phyloP scores from a whole-genome alignment of 2,888 invertebrate genomes.

The Dyspetes luteomarginatus region DNA sequence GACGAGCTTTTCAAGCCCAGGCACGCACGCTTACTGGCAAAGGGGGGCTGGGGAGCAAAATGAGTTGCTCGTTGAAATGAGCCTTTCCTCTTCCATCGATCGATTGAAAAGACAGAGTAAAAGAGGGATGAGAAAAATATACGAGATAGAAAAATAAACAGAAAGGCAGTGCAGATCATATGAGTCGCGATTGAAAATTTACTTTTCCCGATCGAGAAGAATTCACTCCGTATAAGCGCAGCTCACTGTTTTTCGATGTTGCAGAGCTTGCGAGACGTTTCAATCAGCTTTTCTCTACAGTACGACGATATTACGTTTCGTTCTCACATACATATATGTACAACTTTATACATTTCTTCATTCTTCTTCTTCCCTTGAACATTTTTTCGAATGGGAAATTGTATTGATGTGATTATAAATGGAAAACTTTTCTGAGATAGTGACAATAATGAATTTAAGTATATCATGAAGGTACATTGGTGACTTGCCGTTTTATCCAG shows the following conservation, averaged over 20 bases:
- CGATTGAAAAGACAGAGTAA: constrained; percentile 1
- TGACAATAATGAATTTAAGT: background rate
- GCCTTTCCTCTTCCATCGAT: constrained; percentile 42
- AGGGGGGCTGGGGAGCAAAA: constrained; percentile 38
- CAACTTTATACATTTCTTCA: background rate
- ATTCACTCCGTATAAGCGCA: background rate
- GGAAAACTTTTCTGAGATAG: background rate
- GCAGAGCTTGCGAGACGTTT: background rate
- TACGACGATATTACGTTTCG: background rate
- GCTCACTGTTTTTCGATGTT: background rate
- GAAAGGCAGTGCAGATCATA: background rate
- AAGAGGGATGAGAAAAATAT: background rate
- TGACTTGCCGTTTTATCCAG: background rate
- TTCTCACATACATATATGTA: too few relatives aligned
- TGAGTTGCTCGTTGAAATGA: constrained; percentile 54
- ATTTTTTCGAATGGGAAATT: background rate
- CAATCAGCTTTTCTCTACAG: background rate
- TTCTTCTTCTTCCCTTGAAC: background rate
- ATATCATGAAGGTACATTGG: background rate
- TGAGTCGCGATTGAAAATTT: constrained; percentile 55
- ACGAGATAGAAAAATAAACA: constrained; percentile 24
- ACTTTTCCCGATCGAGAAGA: constrained; percentile 4
- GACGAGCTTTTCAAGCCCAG: constrained; percentile 32
- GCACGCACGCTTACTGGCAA: constrained; percentile 35
- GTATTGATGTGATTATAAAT: background rate